These are phyloP conservation scores for Rhinophrynus dorsalis DNA, from an alignment of 2,797 vertebrate genomes.

Conservation along the genomic window DNA sequence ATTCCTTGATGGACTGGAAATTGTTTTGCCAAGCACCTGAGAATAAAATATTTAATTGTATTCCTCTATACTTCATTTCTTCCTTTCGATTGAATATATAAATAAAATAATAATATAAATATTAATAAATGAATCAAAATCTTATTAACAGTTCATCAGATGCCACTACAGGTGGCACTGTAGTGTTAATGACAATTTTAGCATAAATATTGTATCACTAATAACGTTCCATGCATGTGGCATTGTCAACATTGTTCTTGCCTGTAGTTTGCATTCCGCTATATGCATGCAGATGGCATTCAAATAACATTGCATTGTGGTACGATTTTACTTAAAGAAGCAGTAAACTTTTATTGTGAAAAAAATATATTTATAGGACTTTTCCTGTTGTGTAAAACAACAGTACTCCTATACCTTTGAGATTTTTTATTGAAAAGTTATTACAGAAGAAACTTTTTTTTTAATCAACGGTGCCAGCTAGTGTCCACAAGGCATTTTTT, in stretches of 20 bases:
- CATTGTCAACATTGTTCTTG: not conserved
- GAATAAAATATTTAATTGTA: not conserved
- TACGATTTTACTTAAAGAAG: too few relatives aligned
- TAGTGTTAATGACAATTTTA: not conserved
- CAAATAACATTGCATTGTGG: not conserved
- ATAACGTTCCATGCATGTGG: not conserved
- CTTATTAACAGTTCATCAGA: not conserved
- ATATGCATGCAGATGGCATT: constrained; percentile 1
- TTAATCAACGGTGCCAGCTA: too few relatives aligned
- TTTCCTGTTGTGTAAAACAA: too few relatives aligned
- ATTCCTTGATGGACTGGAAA: not conserved
- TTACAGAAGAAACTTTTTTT: too few relatives aligned
- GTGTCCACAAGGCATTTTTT: too few relatives aligned
- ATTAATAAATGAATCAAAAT: constrained; percentile 11
- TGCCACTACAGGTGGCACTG: not conserved
- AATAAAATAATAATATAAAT: constrained; percentile 22
- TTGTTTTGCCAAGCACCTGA: not conserved
- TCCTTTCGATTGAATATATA: not conserved
- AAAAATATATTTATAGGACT: too few relatives aligned
- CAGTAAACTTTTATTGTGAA: too few relatives aligned
- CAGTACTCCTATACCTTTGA: too few relatives aligned
- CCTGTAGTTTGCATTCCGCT: not conserved
- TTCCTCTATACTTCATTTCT: not conserved
- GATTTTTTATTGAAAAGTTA: too few relatives aligned
- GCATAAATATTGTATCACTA: not conserved